These are phyloP conservation scores for Gonocerus acuteangulatus DNA, from an alignment of 2,888 invertebrate genomes.

Conservation along the genomic window DNA sequence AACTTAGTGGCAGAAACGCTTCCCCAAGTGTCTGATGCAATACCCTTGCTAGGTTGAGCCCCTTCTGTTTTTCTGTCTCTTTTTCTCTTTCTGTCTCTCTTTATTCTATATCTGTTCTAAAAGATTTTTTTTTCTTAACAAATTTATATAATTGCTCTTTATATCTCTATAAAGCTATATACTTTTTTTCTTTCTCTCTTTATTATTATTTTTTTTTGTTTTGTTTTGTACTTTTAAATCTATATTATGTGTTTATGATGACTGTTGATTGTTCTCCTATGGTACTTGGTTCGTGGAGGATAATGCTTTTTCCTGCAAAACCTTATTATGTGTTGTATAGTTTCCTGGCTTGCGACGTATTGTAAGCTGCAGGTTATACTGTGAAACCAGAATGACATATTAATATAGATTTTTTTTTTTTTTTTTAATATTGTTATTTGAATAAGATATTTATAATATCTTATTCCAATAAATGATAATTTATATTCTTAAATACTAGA, in stretches of 20 bases:
- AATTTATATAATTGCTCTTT: slow-evolving; percentile 3
- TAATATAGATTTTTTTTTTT: too few species aligned
- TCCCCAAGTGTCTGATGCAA: slow-evolving; percentile 62
- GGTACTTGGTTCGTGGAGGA: slow-evolving; percentile 37
- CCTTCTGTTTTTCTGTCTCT: slow-evolving; percentile 36
- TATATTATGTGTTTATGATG: slow-evolving; percentile 32
- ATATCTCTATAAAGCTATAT: slow-evolving; percentile 27
- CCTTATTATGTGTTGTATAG: slow-evolving; percentile 30
- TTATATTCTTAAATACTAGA: too few species aligned
- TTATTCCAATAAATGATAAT: too few species aligned
- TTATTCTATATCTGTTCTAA: slow-evolving; percentile 22
- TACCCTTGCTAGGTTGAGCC: slow-evolving; percentile 53
- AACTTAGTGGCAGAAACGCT: slow-evolving; percentile 96
- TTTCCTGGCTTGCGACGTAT: slow-evolving; percentile 32
- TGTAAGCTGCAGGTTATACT: slow-evolving; percentile 5
- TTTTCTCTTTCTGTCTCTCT: slow-evolving; percentile 36
- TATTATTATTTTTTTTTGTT: slow-evolving; percentile 14
- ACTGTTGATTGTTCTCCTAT: slow-evolving; percentile 33
- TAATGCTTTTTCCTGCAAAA: slow-evolving; percentile 31
- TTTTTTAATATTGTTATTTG: not conserved
- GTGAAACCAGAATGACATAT: slow-evolving; percentile 8
- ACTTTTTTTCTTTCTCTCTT: not conserved
- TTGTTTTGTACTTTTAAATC: slow-evolving; percentile 17
- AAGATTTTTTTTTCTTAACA: slow-evolving; percentile 12
- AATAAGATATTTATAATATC: too few species aligned